phyloP scores from a whole-genome alignment of 1,140 invertebrate species.

The Musca domestica region DNA sequence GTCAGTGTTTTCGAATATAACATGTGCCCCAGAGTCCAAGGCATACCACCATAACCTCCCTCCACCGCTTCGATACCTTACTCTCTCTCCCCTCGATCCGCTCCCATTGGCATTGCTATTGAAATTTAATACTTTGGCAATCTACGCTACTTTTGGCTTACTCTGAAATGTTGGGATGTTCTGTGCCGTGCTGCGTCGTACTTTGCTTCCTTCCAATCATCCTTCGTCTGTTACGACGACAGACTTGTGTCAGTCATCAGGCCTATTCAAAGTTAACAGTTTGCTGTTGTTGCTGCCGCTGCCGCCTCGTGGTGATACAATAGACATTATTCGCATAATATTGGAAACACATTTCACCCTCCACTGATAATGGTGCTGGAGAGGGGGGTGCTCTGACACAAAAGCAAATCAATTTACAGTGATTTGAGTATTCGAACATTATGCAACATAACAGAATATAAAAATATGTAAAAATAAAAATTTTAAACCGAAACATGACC shows the following conservation, averaged over 20 bases:
- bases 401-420: no score
- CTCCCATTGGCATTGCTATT: not conserved
- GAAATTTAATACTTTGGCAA: conserved; percentile 14
- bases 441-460: no score
- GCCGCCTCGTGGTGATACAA: no score
- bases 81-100: not conserved
- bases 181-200: not conserved
- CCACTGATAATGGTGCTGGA: not conserved
- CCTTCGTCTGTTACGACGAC: conserved; percentile 9
- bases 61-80: not conserved
- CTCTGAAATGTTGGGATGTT: not conserved
- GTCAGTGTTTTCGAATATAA: not conserved
- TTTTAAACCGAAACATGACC: no score
- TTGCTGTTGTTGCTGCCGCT: no score
- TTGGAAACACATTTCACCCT: conserved; percentile 21
- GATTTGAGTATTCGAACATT: no score
- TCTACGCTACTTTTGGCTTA: not conserved
- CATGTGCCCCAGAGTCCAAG: not conserved
- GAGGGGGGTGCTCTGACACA: no score
- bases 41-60: not conserved
- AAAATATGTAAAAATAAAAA: no score
- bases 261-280: no score
- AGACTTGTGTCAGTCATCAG: conserved; percentile 18
- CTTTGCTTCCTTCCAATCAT: not conserved
- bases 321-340: conserved; percentile 3